Conservation (phyloP, 2,113 vertebrate genomes). For the Smithornis capensis region DNA sequence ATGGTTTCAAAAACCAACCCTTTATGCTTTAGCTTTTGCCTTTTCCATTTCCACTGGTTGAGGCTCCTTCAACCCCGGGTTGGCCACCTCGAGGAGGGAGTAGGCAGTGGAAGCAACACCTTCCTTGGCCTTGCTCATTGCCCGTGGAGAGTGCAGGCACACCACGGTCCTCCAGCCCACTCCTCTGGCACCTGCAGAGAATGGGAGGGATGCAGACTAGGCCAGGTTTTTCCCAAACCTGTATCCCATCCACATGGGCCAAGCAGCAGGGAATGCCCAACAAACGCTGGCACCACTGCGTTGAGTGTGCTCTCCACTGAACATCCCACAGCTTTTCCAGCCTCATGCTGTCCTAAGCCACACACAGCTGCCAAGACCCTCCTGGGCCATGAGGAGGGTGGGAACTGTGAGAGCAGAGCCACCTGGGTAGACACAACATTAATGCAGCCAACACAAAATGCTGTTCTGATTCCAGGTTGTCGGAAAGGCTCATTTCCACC, state of each 20-base stretch:
- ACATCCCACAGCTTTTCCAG: background rate
- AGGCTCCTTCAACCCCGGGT: background rate
- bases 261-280: background rate
- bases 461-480: background rate
- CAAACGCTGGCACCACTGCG: background rate
- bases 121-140: background rate
- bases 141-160: background rate
- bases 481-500: background rate
- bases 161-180: background rate
- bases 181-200: background rate
- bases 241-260: background rate
- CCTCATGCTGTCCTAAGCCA: background rate
- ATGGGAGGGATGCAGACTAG: background rate
- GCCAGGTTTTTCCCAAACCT: background rate
- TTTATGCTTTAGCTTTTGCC: background rate
- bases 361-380: rapidly evolving
- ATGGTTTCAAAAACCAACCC: background rate
- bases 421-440: background rate
- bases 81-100: background rate
- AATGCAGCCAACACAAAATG: rapidly evolving
- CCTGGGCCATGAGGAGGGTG: background rate
- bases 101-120: rapidly evolving
- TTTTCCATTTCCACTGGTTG: background rate
- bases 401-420: background rate
- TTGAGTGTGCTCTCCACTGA: background rate